Base-by-base conservation (phyloP, 2,888 invertebrate species). In the Chesias legatella region DNA sequence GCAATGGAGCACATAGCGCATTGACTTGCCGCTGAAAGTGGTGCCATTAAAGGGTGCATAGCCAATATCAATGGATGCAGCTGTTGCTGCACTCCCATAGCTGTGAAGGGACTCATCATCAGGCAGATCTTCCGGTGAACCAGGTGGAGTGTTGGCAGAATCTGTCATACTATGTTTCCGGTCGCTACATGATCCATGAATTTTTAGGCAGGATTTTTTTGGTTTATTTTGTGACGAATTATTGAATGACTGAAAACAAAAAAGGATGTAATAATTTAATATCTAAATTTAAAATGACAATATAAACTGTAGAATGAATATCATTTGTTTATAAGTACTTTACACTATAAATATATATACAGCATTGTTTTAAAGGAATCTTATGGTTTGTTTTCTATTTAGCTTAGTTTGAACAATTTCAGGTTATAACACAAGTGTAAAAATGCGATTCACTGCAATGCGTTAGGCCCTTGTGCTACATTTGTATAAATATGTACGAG, bases 1-100 rank as follows among this genome's bases (percentile, higher is more conserved):
- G 73, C 96, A 96, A 73, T 96, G 96, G 32, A 95, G 92, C 45
- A 96, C 94, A 74, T 94, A 96, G 58, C 94, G 93, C 88, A 91
- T 92, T 45, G 91, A 91, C 33, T 92, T 84, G 5, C 92, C 92
- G 69, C 92, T 92, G 60, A 92, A 92, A 6, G 92, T 92, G 25
- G 92, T 92, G 21, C 92, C 92, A 70, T 92, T 92, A 59, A 92
- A 91, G 47, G 94, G 94, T 48, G 95, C 94, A 77, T 93, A 94
- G 17, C 94, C 94, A 69, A 95, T 95, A 73, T 95, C 95, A 63
- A 95, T 93, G 8, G 94, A 94, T 33, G 94, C 93, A 49, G 94
- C 93, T 44, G 94, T 94, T 58, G 94, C 94, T 51, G 92, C 91
- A 75, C 94, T 94, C 47, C 93, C 93, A 69, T 93, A 93, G 71